These are phyloP conservation scores for Pandemis heparana DNA, from an alignment of 2,888 invertebrate species.

Conservation along the genomic window DNA sequence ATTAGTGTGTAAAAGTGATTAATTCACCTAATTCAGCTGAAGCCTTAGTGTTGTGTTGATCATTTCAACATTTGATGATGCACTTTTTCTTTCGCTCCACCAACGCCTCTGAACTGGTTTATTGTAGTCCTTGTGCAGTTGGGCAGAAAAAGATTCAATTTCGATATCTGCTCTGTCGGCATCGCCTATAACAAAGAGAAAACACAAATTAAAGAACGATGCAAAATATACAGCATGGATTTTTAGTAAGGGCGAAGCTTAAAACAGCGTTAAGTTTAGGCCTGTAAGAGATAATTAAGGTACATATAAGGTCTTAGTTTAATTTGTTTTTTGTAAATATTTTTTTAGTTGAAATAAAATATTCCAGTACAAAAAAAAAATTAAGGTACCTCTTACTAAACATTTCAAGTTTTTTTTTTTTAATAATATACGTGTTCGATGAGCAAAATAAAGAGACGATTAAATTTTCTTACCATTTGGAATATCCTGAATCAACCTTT, in stretches of 20 bases:
- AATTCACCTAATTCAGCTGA: slow-evolving; percentile 9
- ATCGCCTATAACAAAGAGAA: slow-evolving; percentile 24
- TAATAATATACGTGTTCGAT: background rate
- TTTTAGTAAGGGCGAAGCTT: no score
- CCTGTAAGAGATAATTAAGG: no score
- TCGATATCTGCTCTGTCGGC: background rate
- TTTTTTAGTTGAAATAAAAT: no score
- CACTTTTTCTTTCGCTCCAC: background rate
- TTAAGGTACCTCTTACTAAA: no score
- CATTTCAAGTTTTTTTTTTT: background rate
- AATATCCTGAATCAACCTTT: slow-evolving; percentile 55
- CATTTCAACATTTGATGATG: background rate
- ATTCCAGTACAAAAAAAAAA: no score
- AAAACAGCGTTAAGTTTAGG: no score
- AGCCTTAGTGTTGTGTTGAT: slow-evolving; percentile 3
- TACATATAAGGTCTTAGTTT: no score
- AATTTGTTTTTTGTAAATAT: no score
- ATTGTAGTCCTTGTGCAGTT: background rate
- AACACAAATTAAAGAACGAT: slow-evolving; percentile 1
- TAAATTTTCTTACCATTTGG: slow-evolving; percentile 45
- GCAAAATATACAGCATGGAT: background rate
- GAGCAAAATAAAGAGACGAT: background rate
- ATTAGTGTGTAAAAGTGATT: background rate
- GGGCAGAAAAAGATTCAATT: background rate
- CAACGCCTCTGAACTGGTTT: background rate